Conservation (phyloP, 2,888 invertebrate genomes). For the Eupithecia subfuscata region DNA sequence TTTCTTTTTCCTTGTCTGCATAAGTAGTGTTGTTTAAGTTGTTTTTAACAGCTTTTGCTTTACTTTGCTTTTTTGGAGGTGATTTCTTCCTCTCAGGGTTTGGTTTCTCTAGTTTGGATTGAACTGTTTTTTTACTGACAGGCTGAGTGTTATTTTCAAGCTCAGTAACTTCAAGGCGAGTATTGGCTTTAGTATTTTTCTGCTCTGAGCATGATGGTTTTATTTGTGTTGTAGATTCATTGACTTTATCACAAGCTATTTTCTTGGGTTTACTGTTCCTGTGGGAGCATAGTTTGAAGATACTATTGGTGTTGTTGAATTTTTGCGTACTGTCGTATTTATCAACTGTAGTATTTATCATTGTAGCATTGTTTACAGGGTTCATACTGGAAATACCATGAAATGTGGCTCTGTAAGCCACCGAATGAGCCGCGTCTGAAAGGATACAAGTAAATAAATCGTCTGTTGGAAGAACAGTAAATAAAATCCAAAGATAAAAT, state of each 20-base stretch:
- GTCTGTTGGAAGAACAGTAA: neutral
- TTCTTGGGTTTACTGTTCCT: conserved; percentile 38
- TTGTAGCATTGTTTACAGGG: conserved; percentile 35
- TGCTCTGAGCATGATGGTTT: conserved; percentile 34
- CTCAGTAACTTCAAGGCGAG: neutral
- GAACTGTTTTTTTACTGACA: conserved; percentile 3
- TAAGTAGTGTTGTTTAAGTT: conserved; percentile 4
- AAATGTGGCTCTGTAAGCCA: conserved; percentile 13
- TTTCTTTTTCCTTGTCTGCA: conserved; percentile 22
- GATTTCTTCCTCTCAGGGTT: neutral
- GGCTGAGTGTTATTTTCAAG: neutral
- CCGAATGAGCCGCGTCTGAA: conserved; percentile 26
- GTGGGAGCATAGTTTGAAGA: conserved; percentile 49
- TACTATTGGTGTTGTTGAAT: conserved; percentile 43
- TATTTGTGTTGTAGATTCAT: conserved; percentile 29
- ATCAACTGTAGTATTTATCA: conserved; percentile 39
- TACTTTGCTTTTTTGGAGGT: neutral
- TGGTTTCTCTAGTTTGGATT: conserved; percentile 18
- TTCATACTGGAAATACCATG: conserved; percentile 24
- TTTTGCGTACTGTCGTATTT: conserved; percentile 42
- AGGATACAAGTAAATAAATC: conserved; percentile 3
- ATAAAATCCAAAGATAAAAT: neutral
- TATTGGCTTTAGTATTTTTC: conserved; percentile 17
- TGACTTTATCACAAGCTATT: neutral
- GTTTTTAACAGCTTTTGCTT: conserved; percentile 1